Evolutionary conservation across 2,888 invertebrate genomes (phyloP), one percentile per base, ranked within the genome.

Genomic region (Hyppa rectilinea): DNA sequence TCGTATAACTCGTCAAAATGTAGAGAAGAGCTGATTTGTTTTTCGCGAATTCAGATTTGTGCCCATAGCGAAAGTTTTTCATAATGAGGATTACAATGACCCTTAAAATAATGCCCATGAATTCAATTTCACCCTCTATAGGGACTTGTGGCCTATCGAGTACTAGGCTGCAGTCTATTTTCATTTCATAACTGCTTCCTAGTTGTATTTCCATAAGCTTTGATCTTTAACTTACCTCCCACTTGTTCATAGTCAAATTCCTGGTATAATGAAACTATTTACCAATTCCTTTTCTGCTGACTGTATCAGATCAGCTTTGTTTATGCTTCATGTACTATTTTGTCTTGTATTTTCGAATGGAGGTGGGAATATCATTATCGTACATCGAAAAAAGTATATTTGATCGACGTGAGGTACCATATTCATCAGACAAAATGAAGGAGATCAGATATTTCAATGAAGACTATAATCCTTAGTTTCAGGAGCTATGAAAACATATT

Each of bases 141-240:
- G n/a, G 23, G 17, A 38, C 6, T 17, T 50, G 43, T 31, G 36
- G 14, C 7, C 3, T 49, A 49, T 14, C 34, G 12, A 17, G 20
- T n/a, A 26, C 56, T 20, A 47, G 45, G 9, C n/a, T 52, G 4
- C n/a, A 47, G 34, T 43, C 62, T 59, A 43, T 63, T 80, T 76
- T 45, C 65, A 65, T 74, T 73, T 64, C 56, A 74, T 58, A 61
- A 80, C 50, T 65, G 49, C 66, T 66, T 52, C 75, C 75, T 80
- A 14, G 80, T 80, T 74, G 62, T 74, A 80, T 80, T 80, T 80
- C 65, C 65, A 76, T 74, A 76, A 80, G 80, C 75, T 74, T 65
- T 76, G 76, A 80, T 76, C 76, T 80, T 76, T 80, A 66, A 65
- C 61, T 80, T 65, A 49, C 60, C 80, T 66, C 76, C 76, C 75